Conservation (phyloP, 2,797 vertebrate genomes). For the Girardinus metallicus region DNA sequence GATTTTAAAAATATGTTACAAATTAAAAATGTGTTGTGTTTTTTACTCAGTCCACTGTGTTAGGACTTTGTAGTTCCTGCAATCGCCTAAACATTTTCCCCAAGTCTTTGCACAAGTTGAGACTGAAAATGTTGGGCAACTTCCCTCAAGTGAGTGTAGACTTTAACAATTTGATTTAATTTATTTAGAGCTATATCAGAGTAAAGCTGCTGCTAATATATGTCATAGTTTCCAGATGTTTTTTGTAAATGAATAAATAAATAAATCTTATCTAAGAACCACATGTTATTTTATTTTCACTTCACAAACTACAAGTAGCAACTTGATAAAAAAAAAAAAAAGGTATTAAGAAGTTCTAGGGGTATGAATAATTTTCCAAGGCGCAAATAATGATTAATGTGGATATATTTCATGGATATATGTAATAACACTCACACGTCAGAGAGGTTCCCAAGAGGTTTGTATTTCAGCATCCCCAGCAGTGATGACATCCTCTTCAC, state of each 20-base stretch:
- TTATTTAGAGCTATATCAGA: neutral
- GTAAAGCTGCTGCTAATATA: neutral
- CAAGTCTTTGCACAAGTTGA: neutral
- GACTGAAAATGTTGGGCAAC: neutral
- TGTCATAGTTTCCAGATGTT: neutral
- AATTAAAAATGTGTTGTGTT: neutral
- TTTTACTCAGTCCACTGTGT: neutral
- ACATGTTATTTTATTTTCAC: neutral
- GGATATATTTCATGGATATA: neutral
- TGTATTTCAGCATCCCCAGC: constrained; percentile 95
- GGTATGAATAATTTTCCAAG: neutral
- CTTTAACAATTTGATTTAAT: neutral
- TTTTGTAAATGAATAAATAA: too few relatives aligned
- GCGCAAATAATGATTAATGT: neutral
- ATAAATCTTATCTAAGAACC: neutral
- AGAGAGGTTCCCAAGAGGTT: constrained; percentile 85
- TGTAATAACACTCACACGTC: constrained; percentile 86
- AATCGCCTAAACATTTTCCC: neutral
- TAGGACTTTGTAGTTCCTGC: neutral
- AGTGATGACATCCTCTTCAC: constrained; percentile 91
- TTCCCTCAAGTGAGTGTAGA: neutral
- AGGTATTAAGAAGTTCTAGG: neutral
- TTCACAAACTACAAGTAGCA: neutral
- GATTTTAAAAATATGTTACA: neutral
- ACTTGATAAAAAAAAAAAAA: neutral